Evolutionary conservation across 2,797 vertebrate genomes (phyloP).

Genomic region (Adelosebastes latens): DNA sequence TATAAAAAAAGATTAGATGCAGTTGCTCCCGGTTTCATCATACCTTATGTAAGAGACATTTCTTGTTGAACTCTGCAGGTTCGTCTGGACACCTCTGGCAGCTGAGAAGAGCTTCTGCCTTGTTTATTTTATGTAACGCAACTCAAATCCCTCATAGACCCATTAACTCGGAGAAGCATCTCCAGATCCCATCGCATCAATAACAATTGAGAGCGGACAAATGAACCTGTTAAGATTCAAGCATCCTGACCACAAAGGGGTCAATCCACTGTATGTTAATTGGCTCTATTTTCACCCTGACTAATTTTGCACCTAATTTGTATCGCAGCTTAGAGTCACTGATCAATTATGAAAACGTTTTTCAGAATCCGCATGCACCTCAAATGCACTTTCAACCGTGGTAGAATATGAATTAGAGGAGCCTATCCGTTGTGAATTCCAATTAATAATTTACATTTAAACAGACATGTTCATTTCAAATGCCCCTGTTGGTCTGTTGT

Average conservation of each 20-base stretch:
- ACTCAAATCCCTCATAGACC: conserved; percentile 60
- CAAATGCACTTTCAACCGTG: conserved; percentile 25
- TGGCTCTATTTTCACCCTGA: conserved; percentile 44
- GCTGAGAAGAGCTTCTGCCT: conserved; percentile 22
- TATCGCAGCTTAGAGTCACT: conserved; percentile 36
- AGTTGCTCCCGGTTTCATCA: conserved; percentile 68
- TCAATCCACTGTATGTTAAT: conserved; percentile 64
- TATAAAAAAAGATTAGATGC: conserved; percentile 33
- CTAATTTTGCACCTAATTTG: conserved; percentile 61
- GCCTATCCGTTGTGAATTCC: conserved; percentile 8
- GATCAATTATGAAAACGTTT: conserved; percentile 49
- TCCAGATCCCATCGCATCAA: conserved; percentile 47
- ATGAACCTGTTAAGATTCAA: conserved; percentile 56
- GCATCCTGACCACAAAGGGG: conserved; percentile 44
- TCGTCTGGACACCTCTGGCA: conserved; percentile 31
- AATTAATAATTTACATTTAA: conserved; percentile 52
- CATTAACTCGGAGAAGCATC: conserved; percentile 52
- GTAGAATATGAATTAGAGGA: conserved; percentile 20
- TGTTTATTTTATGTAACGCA: conserved; percentile 49
- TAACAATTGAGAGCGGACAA: conserved; percentile 66
- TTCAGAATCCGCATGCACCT: conserved; percentile 9
- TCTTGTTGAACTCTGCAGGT: conserved; percentile 43
- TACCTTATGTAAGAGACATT: conserved; percentile 26
- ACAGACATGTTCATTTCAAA: conserved; percentile 36
- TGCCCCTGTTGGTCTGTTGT: conserved; percentile 15